Percentiles rank a stretch among this genome's conserved stretches.
Conservation (phyloP, 2,797 vertebrate species). For the Sparus aurata region DNA sequence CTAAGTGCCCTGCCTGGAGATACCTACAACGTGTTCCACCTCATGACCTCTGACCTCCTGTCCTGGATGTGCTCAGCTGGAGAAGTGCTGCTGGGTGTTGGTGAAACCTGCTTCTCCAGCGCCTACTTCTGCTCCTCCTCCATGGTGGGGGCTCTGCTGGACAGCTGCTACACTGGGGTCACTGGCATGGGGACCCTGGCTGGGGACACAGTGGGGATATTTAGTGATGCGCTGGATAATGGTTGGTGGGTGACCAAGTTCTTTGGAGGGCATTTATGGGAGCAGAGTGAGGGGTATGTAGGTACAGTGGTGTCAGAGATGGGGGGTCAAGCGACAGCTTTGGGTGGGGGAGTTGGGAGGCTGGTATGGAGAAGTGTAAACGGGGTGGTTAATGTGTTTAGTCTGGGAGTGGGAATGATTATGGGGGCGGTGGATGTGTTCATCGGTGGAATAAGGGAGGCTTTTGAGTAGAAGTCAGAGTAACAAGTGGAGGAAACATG, state of each 20-base stretch:
- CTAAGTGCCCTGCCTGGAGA: slow-evolving; percentile 79
- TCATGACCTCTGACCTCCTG: slow-evolving; percentile 77
- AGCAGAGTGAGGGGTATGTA: slow-evolving; percentile 75
- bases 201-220: slow-evolving; percentile 76
- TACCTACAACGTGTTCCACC: slow-evolving; percentile 73
- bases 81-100: slow-evolving; percentile 62
- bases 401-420: slow-evolving; percentile 49
- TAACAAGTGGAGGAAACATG: slow-evolving; percentile 34
- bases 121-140: slow-evolving; percentile 74
- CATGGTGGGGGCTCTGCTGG: slow-evolving; percentile 72
- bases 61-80: slow-evolving; percentile 69
- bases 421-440: slow-evolving; percentile 58
- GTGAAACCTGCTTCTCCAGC: slow-evolving; percentile 54
- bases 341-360: slow-evolving; percentile 79
- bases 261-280: slow-evolving; percentile 75
- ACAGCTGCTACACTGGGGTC: slow-evolving; percentile 76
- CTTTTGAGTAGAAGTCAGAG: slow-evolving; percentile 65
- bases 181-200: slow-evolving; percentile 79
- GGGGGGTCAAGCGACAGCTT: slow-evolving; percentile 74
- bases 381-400: slow-evolving; percentile 69
- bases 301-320: slow-evolving; percentile 79
- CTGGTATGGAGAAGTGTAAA: slow-evolving; percentile 75
- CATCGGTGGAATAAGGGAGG: slow-evolving; percentile 55
- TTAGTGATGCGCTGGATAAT: slow-evolving; percentile 65
- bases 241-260: slow-evolving; percentile 76